Evolutionary conservation across 2,888 invertebrate genomes (phyloP).

Genomic region (Ctena decussata): DNA sequence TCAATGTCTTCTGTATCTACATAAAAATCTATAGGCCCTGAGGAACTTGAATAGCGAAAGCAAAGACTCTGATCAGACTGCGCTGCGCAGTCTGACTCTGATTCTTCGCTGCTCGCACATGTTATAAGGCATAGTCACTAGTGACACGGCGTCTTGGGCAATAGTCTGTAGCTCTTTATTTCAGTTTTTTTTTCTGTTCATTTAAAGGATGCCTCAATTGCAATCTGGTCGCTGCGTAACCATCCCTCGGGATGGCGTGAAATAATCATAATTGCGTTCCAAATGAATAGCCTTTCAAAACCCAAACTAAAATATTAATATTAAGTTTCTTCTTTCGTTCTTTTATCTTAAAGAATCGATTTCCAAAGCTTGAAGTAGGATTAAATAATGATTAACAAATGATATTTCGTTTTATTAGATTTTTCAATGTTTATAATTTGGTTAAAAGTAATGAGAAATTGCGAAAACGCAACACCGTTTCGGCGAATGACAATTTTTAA

Average conservation of each 20-base stretch:
- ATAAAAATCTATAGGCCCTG: no score
- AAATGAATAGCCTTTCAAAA: conserved; percentile 2
- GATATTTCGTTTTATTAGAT: neutral
- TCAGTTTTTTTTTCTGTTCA: neutral
- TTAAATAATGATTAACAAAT: neutral
- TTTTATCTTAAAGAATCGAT: neutral
- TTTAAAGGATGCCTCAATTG: neutral
- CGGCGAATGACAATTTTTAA: neutral
- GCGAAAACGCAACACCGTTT: neutral
- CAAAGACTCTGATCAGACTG: no score
- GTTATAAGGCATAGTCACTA: no score
- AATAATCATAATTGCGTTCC: neutral
- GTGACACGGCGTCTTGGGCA: no score
- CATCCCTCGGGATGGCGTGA: neutral
- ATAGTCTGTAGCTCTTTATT: no score
- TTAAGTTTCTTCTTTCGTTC: neutral
- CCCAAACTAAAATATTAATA: neutral
- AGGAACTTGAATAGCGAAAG: no score
- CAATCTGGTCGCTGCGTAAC: neutral
- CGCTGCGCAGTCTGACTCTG: no score
- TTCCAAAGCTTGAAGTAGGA: neutral
- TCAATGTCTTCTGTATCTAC: no score
- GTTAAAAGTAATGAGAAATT: conserved; percentile 1
- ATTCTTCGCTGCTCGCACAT: no score
- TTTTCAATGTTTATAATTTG: neutral